A percentile compares a stretch with the other conserved stretches of the same genome.
These are phyloP conservation scores for Ctenicera cuprea DNA, from an alignment of 2,888 invertebrate species.

Conservation along the genomic window DNA sequence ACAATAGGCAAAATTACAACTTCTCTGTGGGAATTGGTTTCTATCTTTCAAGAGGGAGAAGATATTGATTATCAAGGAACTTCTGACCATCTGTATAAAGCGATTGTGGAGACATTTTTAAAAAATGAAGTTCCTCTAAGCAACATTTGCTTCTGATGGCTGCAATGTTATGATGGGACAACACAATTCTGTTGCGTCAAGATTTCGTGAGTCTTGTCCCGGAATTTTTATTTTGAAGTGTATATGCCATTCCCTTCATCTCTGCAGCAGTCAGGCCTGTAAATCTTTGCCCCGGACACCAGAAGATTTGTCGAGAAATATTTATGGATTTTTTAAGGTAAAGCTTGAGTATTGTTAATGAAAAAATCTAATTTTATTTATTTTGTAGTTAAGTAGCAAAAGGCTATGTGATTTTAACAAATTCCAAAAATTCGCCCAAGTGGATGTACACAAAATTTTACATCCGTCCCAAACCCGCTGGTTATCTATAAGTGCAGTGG, in stretches of 20 bases:
- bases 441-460: conserved; percentile 13
- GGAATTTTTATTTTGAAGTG: neutral
- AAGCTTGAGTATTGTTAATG: too few relatives aligned
- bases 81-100: neutral
- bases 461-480: conserved; percentile 34
- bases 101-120: neutral
- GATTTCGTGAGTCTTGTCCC: neutral
- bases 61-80: neutral
- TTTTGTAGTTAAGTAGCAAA: conserved; percentile 31
- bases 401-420: neutral
- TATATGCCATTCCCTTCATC: conserved; percentile 6
- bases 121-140: neutral
- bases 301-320: conserved; percentile 29
- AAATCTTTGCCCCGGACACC: neutral
- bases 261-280: conserved; percentile 28
- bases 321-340: conserved; percentile 2
- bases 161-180: neutral
- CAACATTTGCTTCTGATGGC: neutral
- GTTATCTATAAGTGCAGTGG: conserved; percentile 12
- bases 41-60: neutral
- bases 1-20: neutral
- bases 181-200: neutral
- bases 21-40: neutral
- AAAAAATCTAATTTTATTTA: too few relatives aligned
- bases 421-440: conserved; percentile 12